Base-by-base conservation (phyloP, 2,888 invertebrate genomes). In the Xylota sylvarum region DNA sequence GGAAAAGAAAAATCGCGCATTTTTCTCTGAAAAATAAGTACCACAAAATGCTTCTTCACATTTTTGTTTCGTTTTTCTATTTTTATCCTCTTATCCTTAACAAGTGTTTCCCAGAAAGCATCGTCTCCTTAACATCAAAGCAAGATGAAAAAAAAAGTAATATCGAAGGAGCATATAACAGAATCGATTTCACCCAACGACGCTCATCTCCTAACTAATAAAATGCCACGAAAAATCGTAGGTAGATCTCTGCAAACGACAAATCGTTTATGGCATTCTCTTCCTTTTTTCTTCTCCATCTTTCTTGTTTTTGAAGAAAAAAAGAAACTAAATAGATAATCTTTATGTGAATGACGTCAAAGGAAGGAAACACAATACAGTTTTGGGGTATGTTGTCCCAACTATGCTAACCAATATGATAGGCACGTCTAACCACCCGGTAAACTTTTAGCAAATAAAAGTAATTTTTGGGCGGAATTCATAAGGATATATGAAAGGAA, bases 1-100 rank as follows among this genome's bases (percentile, higher is more conserved):
- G 35, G 10, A 10, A 17, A 10, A 17, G 7, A 10, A 2, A 1
- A 27, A 0, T 0, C 5, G 32, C 23, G 14, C 10, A 23, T 43
- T 62, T 14, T 10, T 14, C 9, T 7, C 3, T 37, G 14, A 17
- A 17, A 37, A 27, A 7, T 55, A 70, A 70, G 32, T 37, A 35
- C 32, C 35, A 30, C 14, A 60, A 72, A 19, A 35, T 23, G 35
- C 17, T 32, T 56, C 6, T 19, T 23, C 43, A 10, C 30, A 32
- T 58, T 48, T 48, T 55, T 56, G 9, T 43, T 52, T 56, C 7
- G 6, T n/a, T 64, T 17, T 64, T 52, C 43, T 64, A 74, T 74
- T 74, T 74, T 46, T 74, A 74, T 64, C 64, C 14, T 46, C 64
- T 46, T 64, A 32, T 64, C 48, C 35, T 35, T 60, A 72, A 52